These are phyloP conservation scores for Clivina fossor DNA, from an alignment of 2,888 invertebrate species.

Conservation along the genomic window DNA sequence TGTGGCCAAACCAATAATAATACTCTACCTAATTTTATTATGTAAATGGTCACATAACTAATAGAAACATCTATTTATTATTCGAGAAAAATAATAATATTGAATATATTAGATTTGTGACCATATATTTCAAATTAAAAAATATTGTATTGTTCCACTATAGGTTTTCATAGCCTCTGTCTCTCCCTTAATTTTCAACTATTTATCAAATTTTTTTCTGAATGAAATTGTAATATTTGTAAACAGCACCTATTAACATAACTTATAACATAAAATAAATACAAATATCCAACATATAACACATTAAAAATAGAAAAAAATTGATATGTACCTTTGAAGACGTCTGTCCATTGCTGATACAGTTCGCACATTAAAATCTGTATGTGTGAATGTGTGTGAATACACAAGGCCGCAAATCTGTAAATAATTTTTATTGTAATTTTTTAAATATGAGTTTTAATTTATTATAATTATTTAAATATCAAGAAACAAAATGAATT, in stretches of 20 bases:
- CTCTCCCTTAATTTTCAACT: slow-evolving; percentile 28
- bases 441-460: slow-evolving; percentile 2
- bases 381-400: slow-evolving; percentile 9
- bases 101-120: too few species aligned
- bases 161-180: slow-evolving; percentile 13
- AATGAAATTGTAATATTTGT: slow-evolving; percentile 11
- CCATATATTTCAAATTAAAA: too few species aligned
- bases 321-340: slow-evolving; percentile 18
- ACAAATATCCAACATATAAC: slow-evolving; percentile 4
- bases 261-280: slow-evolving; percentile 12
- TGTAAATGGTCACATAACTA: too few species aligned
- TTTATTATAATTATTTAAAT: slow-evolving; percentile 5
- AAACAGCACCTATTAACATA: slow-evolving; percentile 11
- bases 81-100: too few species aligned
- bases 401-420: slow-evolving; percentile 13
- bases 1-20: too few species aligned
- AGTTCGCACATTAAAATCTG: slow-evolving; percentile 1
- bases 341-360: slow-evolving; percentile 24
- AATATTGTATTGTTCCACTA: too few species aligned
- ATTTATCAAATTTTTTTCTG: slow-evolving; percentile 13
- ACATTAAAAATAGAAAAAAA: slow-evolving; percentile 17
- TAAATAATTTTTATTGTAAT: slow-evolving; percentile 17
- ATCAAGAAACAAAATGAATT: slow-evolving; percentile 19
- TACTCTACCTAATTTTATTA: too few species aligned
- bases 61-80: too few species aligned